These are phyloP conservation scores for Tychaedon coryphoeus DNA, from an alignment of 2,113 vertebrate species.

Conservation along the genomic window DNA sequence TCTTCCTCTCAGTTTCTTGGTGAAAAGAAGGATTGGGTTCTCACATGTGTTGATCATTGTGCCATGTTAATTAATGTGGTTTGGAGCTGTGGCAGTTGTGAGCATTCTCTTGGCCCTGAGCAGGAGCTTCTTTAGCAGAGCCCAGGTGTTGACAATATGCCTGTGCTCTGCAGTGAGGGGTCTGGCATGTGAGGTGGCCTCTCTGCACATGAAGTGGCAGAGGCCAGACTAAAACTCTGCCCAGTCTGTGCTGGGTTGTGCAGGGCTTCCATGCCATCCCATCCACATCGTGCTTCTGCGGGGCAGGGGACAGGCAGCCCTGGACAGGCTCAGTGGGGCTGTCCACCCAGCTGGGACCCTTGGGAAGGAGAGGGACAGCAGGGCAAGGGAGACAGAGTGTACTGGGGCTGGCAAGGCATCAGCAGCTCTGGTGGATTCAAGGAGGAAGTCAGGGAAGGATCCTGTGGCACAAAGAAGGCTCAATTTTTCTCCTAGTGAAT, in stretches of 20 bases:
- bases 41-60: not conserved
- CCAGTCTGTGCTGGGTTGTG: fast-evolving
- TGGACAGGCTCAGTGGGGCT: fast-evolving
- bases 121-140: not conserved
- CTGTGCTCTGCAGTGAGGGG: not conserved
- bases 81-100: fast-evolving
- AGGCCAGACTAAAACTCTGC: not conserved
- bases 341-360: not conserved
- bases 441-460: not conserved
- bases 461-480: not conserved
- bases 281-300: fast-evolving
- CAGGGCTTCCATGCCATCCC: fast-evolving
- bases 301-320: not conserved
- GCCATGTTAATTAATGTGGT: not conserved
- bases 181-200: not conserved
- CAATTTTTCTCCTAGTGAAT: not conserved
- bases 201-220: fast-evolving
- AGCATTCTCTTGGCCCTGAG: not conserved
- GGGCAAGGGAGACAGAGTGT: not conserved
- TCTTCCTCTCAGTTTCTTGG: not conserved
- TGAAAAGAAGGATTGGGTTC: not conserved
- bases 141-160: not conserved
- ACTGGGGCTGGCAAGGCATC: not conserved
- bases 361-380: not conserved
- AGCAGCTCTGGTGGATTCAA: not conserved